These are phyloP conservation scores for Channa striata DNA, from an alignment of 2,797 vertebrate genomes.

Conservation along the genomic window DNA sequence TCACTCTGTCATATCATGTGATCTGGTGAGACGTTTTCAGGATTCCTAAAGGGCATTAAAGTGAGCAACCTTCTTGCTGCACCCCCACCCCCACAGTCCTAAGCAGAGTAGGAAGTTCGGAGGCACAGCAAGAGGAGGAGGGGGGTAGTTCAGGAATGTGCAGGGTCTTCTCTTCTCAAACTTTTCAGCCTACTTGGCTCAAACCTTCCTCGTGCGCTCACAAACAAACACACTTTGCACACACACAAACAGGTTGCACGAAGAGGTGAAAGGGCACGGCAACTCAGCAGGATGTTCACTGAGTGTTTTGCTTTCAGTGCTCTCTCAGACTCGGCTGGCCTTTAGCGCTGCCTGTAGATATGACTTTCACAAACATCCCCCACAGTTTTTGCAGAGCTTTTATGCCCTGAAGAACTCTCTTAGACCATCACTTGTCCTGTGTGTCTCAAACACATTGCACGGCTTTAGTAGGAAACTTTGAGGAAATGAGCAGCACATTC, in stretches of 20 bases:
- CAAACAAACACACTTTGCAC: constrained; percentile 63
- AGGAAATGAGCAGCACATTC: constrained; percentile 69
- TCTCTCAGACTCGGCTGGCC: constrained; percentile 50
- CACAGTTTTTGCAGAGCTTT: constrained; percentile 47
- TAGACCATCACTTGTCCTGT: constrained; percentile 45
- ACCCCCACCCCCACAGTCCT: constrained; percentile 38
- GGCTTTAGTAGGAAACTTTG: constrained; percentile 54
- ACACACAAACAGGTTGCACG: constrained; percentile 62
- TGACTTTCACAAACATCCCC: constrained; percentile 62
- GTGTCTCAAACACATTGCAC: constrained; percentile 46
- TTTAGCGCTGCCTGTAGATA: constrained; percentile 55
- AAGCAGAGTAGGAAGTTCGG: constrained; percentile 77
- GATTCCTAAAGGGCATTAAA: constrained; percentile 31
- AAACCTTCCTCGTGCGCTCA: constrained; percentile 56
- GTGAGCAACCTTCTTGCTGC: constrained; percentile 39
- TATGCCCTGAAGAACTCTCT: constrained; percentile 44
- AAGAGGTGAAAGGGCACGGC: constrained; percentile 74
- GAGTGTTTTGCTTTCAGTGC: constrained; percentile 70
- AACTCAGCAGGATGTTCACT: constrained; percentile 76
- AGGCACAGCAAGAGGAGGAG: constrained; percentile 66
- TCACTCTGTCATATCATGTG: neutral
- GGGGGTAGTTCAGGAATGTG: constrained; percentile 77
- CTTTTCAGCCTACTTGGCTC: constrained; percentile 73
- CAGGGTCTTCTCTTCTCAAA: constrained; percentile 77
- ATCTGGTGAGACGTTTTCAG: constrained; percentile 12